These are phyloP conservation scores for Aurelia sp. DNA, from an alignment of 30 jellyfish, hydroid and myxozoan genomes.

Conservation along the genomic window DNA sequence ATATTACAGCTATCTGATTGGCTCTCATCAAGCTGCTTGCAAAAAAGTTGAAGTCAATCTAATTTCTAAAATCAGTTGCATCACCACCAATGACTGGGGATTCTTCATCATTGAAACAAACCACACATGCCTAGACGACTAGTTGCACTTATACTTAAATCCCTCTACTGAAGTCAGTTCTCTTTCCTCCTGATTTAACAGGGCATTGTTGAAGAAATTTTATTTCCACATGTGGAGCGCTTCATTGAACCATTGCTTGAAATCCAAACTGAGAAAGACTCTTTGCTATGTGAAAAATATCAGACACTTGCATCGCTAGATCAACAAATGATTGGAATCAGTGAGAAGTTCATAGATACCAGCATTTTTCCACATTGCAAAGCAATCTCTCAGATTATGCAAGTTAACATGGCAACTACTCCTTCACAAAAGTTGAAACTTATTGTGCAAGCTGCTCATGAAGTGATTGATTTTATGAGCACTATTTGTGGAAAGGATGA, in stretches of 20 bases:
- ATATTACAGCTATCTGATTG: too few species aligned
- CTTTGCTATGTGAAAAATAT: slow-evolving; percentile 29
- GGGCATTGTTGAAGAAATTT: slow-evolving; percentile 62
- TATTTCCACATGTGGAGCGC: slow-evolving; percentile 68
- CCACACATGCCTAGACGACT: too few species aligned
- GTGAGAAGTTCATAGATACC: slow-evolving; percentile 27
- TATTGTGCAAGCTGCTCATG: slow-evolving; percentile 68
- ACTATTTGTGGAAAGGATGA: slow-evolving; percentile 34
- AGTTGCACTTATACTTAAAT: too few species aligned
- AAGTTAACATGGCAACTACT: slow-evolving; percentile 22
- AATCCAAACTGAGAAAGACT: slow-evolving; percentile 28
- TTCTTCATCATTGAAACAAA: too few species aligned
- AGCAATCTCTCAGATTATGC: slow-evolving; percentile 56
- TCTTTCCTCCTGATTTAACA: background rate
- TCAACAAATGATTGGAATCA: slow-evolving; percentile 55
- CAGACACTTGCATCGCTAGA: slow-evolving; percentile 6
- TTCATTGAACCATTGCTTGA: slow-evolving; percentile 7
- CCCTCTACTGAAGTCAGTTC: background rate
- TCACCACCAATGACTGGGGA: too few species aligned
- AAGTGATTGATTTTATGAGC: slow-evolving; percentile 32
- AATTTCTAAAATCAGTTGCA: too few species aligned
- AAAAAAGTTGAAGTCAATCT: too few species aligned
- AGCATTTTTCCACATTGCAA: slow-evolving; percentile 58
- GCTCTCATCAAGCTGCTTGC: too few species aligned
- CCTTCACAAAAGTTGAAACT: slow-evolving; percentile 71